These are phyloP conservation scores for Hippocampus comes DNA, from an alignment of 2,113 vertebrate species.

Conservation along the genomic window DNA sequence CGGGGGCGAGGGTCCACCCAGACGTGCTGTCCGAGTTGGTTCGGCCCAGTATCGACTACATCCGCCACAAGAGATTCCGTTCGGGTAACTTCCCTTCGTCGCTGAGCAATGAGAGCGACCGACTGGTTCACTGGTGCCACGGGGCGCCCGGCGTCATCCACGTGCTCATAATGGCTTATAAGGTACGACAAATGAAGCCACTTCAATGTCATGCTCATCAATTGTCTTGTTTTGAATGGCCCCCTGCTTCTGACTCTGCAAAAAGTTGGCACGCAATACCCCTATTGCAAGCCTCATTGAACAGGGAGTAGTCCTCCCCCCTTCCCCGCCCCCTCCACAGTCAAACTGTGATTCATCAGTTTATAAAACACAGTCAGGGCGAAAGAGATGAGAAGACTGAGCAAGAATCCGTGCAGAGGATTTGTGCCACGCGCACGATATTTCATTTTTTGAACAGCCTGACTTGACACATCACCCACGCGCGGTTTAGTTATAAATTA, in stretches of 20 bases:
- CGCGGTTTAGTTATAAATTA: slow-evolving; percentile 11
- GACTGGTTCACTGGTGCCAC: slow-evolving; percentile 96
- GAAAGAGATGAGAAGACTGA: not conserved
- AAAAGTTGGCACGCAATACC: too few species aligned
- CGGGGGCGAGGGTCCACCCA: slow-evolving; percentile 78
- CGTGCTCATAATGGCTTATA: slow-evolving; percentile 85
- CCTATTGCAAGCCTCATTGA: not conserved
- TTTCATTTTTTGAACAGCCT: not conserved
- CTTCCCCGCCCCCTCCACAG: too few species aligned
- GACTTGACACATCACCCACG: not conserved
- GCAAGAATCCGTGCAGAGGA: not conserved
- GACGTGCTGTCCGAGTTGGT: slow-evolving; percentile 82
- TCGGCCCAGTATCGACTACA: slow-evolving; percentile 93
- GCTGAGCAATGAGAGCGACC: slow-evolving; percentile 92
- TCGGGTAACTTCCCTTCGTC: slow-evolving; percentile 96
- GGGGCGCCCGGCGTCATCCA: slow-evolving; percentile 90
- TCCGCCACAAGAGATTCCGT: slow-evolving; percentile 92
- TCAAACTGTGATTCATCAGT: not conserved
- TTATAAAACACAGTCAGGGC: not conserved
- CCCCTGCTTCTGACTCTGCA: too few species aligned
- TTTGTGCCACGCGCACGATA: not conserved
- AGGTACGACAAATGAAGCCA: slow-evolving; percentile 65
- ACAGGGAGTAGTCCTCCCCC: not conserved
- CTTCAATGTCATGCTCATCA: too few species aligned
- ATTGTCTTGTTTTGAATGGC: too few species aligned